Base-by-base conservation (phyloP, 2,888 invertebrate genomes). In the Eupithecia inturbata region DNA sequence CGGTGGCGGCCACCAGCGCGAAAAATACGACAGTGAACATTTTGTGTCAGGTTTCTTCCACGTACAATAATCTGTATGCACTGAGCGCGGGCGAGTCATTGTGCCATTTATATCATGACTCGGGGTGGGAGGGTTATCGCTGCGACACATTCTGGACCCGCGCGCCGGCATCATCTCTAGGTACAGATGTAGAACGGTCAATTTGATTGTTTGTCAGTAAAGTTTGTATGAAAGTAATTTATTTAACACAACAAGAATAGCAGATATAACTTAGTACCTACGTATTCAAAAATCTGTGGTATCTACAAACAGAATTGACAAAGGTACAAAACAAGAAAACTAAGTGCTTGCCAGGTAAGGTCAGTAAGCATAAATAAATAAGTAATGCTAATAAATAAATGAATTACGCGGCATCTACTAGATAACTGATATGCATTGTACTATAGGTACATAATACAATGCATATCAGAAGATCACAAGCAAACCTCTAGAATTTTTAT, bases 11-110 rank as follows among this genome's bases (percentile, higher is more conserved):
- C 62, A 89, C 31, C 6, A 89, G 41, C 22, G 84, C 85, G 31
- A 88, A 78, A 10, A 90, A 64, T 71, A 88, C 68, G 3, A 89
- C 36, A 67, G 81, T 83, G 79, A 87, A 79, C 90, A 91, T 91
- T 73, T 79, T 85, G 71, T 68, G 53, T 16, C 3, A 16, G 19
- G 31, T 62, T 28, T 16, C 7, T 62, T 62, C 31, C 16, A 16
- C 31, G 19, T 31, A 10, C 31, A 31, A 28, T 31, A 9, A 16
- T 31, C 62, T 19, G 28, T 62, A 62, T 64, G 64, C 64, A 64
- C 64, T 64, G 64, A 31, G 10, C 33, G 10, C 64, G 36, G n/a
- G 64, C 64, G 10, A n/a, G 31, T 31, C 36, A 31, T 36, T 10
- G n/a, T n/a, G 36, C 33, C 12, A 22, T 64, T 64, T 64, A 64